phyloP scores from a whole-genome alignment of 2,888 invertebrate genomes.

The Microplitis deprimator region DNA sequence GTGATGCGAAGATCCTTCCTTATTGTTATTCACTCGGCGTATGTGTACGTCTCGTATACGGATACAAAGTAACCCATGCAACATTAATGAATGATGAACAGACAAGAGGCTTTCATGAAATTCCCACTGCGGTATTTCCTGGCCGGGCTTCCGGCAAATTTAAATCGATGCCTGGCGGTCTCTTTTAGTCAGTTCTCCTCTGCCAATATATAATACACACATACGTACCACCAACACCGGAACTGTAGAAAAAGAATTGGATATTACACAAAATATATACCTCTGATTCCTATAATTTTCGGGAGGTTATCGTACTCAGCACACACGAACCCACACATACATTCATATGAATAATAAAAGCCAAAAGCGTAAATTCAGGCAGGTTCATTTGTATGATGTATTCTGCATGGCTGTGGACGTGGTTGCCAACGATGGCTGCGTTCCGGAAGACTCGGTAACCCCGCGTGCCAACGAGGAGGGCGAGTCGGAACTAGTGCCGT shows the following conservation, averaged over 20 bases:
- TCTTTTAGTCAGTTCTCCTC: background rate
- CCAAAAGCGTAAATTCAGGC: background rate
- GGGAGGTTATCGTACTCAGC: background rate
- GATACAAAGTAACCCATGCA: background rate
- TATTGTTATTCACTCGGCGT: conserved; percentile 40
- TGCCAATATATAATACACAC: background rate
- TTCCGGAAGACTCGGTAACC: conserved; percentile 29
- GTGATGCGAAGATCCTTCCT: conserved; percentile 42
- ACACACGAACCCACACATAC: no score
- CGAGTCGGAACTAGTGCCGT: conserved; percentile 29
- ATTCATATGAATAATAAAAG: background rate
- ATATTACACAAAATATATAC: background rate
- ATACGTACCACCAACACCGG: background rate
- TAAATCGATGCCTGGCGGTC: conserved; percentile 8
- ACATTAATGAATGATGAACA: conserved; percentile 31
- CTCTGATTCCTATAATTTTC: background rate
- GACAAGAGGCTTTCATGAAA: conserved; percentile 31
- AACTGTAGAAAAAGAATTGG: background rate
- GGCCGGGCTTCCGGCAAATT: conserved; percentile 33
- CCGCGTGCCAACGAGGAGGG: conserved; percentile 25
- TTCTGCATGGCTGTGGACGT: background rate
- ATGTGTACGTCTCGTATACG: background rate
- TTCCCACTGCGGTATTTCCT: conserved; percentile 37
- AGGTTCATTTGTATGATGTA: background rate
- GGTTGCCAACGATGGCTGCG: conserved; percentile 4